These are phyloP conservation scores for Margarornis squamiger DNA, from an alignment of 2,797 vertebrate genomes.

Conservation along the genomic window DNA sequence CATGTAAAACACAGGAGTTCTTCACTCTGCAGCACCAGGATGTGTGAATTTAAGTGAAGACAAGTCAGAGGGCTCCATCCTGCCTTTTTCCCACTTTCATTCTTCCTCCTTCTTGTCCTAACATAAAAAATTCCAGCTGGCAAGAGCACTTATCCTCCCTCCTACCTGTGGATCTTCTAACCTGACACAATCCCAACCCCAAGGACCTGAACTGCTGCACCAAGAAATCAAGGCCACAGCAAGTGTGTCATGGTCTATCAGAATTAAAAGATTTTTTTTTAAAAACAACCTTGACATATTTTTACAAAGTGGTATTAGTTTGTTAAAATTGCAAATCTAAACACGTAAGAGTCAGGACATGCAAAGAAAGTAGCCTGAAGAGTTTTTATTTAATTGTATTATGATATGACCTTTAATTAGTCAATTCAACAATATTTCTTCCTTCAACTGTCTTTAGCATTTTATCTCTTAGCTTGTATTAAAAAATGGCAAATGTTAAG, in stretches of 20 bases:
- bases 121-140: background rate
- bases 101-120: background rate
- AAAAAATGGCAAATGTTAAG: background rate
- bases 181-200: background rate
- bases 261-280: background rate
- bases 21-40: background rate
- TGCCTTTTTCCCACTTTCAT: background rate
- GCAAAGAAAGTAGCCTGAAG: background rate
- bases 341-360: background rate
- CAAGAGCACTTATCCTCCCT: background rate
- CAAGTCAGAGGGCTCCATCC: background rate
- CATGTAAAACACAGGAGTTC: background rate
- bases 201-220: background rate
- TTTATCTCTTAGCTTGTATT: background rate
- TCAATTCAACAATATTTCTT: background rate
- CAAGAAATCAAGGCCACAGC: background rate
- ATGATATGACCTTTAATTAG: background rate
- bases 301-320: background rate
- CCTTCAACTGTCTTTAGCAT: background rate
- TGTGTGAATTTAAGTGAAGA: background rate
- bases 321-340: background rate
- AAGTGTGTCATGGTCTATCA: background rate
- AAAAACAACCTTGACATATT: background rate
- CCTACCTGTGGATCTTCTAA: background rate
- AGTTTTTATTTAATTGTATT: background rate